Evolutionary conservation across 2,797 vertebrate species (phyloP).

Genomic region (Eutrigla gurnardus): DNA sequence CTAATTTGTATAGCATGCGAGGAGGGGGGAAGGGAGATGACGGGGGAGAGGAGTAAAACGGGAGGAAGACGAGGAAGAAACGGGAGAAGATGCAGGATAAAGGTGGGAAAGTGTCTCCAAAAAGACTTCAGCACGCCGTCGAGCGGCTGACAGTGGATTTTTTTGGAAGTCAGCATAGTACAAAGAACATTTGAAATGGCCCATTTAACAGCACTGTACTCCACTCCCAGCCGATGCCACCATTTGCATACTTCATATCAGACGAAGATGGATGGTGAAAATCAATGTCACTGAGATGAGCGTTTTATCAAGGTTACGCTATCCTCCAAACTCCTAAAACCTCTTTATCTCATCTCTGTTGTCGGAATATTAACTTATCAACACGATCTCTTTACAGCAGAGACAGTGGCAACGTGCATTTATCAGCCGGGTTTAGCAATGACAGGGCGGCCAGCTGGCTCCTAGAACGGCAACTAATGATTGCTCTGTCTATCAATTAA

Average conservation of each 20-base stretch:
- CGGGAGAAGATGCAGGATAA: constrained; percentile 40
- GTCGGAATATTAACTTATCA: constrained; percentile 82
- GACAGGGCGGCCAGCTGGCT: constrained; percentile 34
- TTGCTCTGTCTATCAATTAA: constrained; percentile 23
- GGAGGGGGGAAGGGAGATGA: constrained; percentile 33
- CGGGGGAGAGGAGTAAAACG: constrained; percentile 21
- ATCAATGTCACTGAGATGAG: constrained; percentile 90
- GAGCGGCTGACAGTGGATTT: constrained; percentile 63
- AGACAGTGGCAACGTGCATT: constrained; percentile 50
- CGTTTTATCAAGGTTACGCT: constrained; percentile 93
- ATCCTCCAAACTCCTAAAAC: constrained; percentile 86
- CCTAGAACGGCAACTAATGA: constrained; percentile 14
- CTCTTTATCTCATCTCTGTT: constrained; percentile 82
- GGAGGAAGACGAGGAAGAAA: constrained; percentile 29
- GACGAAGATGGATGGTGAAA: constrained; percentile 93
- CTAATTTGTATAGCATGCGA: constrained; percentile 77
- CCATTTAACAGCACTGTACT: constrained; percentile 89
- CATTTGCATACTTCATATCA: constrained; percentile 93
- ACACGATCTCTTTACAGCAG: constrained; percentile 65
- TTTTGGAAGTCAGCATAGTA: constrained; percentile 82
- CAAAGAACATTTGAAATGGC: constrained; percentile 87
- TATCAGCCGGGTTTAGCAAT: constrained; percentile 35
- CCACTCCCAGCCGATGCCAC: constrained; percentile 78
- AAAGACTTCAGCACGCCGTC: constrained; percentile 50
- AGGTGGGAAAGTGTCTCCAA: constrained; percentile 55